Evolutionary conservation across 2,888 invertebrate genomes (phyloP).

Genomic region (Tiphia femorata): DNA sequence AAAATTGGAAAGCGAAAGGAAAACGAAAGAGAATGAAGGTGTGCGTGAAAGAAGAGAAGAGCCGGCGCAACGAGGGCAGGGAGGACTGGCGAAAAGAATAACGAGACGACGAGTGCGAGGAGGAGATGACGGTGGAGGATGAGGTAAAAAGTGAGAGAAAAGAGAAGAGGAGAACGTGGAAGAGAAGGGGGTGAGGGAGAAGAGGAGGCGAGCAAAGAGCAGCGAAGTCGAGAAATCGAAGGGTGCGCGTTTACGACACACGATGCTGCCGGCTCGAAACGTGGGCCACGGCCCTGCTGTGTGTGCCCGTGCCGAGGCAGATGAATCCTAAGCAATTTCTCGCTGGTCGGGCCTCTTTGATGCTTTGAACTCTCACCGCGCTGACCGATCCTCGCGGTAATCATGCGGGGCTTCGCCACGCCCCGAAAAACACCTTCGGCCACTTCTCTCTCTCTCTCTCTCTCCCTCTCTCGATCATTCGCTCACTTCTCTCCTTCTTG

Average conservation of each 20-base stretch:
- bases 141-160: too few relatives aligned
- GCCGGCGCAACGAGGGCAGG: too few relatives aligned
- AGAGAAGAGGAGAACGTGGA: slow-evolving; percentile 2
- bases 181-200: slow-evolving; percentile 1
- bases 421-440: slow-evolving; percentile 67
- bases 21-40: not conserved
- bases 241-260: slow-evolving; percentile 30
- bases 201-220: slow-evolving; percentile 15
- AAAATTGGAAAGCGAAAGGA: not conserved
- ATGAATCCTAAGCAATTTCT: slow-evolving; percentile 67
- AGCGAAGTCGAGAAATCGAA: slow-evolving; percentile 22
- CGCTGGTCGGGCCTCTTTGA: slow-evolving; percentile 67
- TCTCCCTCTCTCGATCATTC: slow-evolving; percentile 20
- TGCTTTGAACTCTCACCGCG: slow-evolving; percentile 70
- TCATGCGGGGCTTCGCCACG: slow-evolving; percentile 67
- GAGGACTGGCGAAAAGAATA: not conserved
- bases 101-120: not conserved
- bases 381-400: slow-evolving; percentile 68
- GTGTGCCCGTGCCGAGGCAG: slow-evolving; percentile 49
- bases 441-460: slow-evolving; percentile 42
- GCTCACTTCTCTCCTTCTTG: slow-evolving; percentile 16
- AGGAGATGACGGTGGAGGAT: not conserved
- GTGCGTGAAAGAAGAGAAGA: not conserved
- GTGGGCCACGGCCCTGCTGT: slow-evolving; percentile 2
- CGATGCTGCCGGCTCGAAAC: slow-evolving; percentile 23